These are phyloP conservation scores for Epirrhoe tristata DNA, from an alignment of 2,888 invertebrate species.

Conservation along the genomic window DNA sequence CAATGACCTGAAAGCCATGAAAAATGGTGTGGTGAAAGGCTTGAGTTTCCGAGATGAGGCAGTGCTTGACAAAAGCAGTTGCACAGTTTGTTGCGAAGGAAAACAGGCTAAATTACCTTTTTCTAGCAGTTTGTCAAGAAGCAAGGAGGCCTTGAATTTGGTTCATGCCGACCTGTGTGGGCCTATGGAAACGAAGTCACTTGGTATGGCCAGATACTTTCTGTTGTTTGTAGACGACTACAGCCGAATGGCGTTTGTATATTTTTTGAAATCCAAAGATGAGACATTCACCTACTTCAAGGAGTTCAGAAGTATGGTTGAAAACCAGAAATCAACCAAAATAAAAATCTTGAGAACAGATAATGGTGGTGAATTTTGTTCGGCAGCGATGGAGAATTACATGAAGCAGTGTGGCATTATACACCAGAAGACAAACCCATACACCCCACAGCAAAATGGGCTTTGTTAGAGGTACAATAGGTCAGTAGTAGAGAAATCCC, in stretches of 20 bases:
- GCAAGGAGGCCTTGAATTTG: conserved; percentile 4
- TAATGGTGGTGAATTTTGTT: conserved; percentile 31
- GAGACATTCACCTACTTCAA: conserved; percentile 35
- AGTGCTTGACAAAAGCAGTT: conserved; percentile 8
- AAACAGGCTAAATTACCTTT: conserved; percentile 27
- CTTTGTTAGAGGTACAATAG: conserved; percentile 26
- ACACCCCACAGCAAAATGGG: conserved; percentile 35
- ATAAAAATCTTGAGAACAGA: conserved; percentile 40
- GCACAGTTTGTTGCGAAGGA: conserved; percentile 28
- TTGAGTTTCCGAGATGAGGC: conserved; percentile 12
- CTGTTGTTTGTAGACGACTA: conserved; percentile 30
- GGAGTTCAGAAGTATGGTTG: conserved; percentile 37
- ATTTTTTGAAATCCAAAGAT: conserved; percentile 31
- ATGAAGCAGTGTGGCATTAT: conserved; percentile 14
- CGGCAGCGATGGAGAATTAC: conserved; percentile 18
- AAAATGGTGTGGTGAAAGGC: conserved; percentile 29
- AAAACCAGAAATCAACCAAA: conserved; percentile 34
- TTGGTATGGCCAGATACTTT: conserved; percentile 26
- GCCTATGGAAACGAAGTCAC: background rate
- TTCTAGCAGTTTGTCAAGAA: conserved; percentile 1
- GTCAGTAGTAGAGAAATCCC: conserved; percentile 29
- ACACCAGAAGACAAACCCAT: conserved; percentile 34
- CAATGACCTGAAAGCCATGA: conserved; percentile 41
- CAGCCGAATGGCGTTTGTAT: conserved; percentile 24
- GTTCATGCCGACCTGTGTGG: conserved; percentile 21